Base-by-base conservation (phyloP, 2,797 vertebrate genomes). In the Lepilemur septentrionalis region DNA sequence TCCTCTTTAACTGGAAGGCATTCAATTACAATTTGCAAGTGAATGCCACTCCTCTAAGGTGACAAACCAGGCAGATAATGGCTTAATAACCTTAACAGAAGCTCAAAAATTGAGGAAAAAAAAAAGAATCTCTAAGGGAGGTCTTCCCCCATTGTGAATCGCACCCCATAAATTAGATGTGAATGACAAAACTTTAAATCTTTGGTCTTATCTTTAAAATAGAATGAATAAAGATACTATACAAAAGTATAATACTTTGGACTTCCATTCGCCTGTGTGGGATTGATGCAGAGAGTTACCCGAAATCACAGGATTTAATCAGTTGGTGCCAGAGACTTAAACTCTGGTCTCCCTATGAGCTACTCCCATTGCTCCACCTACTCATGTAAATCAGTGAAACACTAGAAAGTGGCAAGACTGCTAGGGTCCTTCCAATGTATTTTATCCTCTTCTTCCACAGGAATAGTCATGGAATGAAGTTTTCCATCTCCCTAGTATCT, bases 141-240 rank as follows among this genome's bases (percentile, higher is more conserved):
- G 32, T 89, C 83, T 81, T 75, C 25, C 25, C 12, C 18, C 7
- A 38, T 10, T n/a, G 14, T 57, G 35, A 89, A 82, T 59, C n/a
- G 10, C 15, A 65, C 22, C 46, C 43, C 35, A 81, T 76, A 67
- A 83, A 92, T 8, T 28, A 88, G n/a, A 91, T 46, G 38, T 78
- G 48, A 96, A 85, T 15, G 63, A 67, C 61, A 89, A 94, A 85
- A 61, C 2, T 73, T 92, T 88, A 82, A 86, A 82, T 63, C 28
- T 72, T 91, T 50, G 79, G 17, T 59, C 25, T 38, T 75, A n/a
- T 94, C 84, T 92, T 96, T 93, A 59, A 86, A 89, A 70, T 78
- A 70, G 20, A 32, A 59, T 30, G 1, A 82, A 38, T n/a, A 61
- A 46, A 14, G 65, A 41, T 59, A 94, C 69, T n/a, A 67, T 43